Evolutionary conservation across 1,140 invertebrate genomes (phyloP), one percentile per base, ranked within the genome.

Genomic region (Aphaenogaster floridana): DNA sequence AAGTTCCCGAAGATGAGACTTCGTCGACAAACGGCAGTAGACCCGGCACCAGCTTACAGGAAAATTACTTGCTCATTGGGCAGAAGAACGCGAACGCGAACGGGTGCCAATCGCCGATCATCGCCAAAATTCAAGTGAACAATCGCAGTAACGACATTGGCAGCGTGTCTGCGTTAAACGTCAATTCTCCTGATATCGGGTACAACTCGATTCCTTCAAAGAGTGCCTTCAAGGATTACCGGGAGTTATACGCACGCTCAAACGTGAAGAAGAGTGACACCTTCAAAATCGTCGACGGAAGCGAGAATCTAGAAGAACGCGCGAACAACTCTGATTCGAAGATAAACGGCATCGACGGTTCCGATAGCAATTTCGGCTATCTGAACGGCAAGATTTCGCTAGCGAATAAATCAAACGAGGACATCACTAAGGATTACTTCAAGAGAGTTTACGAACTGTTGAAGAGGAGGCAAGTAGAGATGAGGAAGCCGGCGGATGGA

Each of bases 231-330:
- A 89, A 90, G 15, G 83, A 92, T 52, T 91, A 90, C 34, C 89
- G 80, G 8, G 91, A 92, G 0, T 48, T 92, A 13, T 91, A 86
- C 17, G 54, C 72, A 3, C 91, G 91, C 28, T 93, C 94, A 3
- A 94, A 93, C 36, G 94, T 95, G 11, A 95, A 95, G 85, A 95
- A 95, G 50, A 95, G 93, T 45, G 92, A 93, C 61, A 95, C 93
- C 0, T 95, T 95, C 36, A 94, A 93, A 57, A 89, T 95, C 48
- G 89, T 95, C 3, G 93, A 95, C 42, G 94, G 94, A 1, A 92
- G 91, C 36, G 94, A 94, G 21, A 48, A 86, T 8, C 39, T 45
- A 3, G 76, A 77, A 17, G 86, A 77, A 36, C 15, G 71, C 8
- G 36, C n/a, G 15, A 66, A 86, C 28, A 17, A 28, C 4, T 76